Evolutionary conservation across 2,797 vertebrate genomes (phyloP).

Genomic region (Catostomus latipinnis): DNA sequence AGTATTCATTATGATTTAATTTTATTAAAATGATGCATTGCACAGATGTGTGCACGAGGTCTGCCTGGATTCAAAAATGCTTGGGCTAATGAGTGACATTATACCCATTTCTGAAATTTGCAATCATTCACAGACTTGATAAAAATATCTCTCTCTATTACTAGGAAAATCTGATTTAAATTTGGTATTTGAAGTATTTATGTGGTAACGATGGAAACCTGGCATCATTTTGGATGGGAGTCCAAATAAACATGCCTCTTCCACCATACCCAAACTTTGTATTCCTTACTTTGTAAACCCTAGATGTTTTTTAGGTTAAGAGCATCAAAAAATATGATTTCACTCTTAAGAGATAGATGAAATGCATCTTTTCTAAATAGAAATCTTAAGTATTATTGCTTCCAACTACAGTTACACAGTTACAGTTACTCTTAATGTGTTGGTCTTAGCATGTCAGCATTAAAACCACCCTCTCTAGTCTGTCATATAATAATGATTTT

Average conservation of each 20-base stretch:
- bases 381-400: neutral
- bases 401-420: neutral
- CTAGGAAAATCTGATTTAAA: neutral
- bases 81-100: no score
- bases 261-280: no score
- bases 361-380: neutral
- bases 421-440: neutral
- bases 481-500: neutral
- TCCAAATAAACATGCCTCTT: neutral
- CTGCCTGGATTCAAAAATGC: no score
- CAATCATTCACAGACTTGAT: neutral
- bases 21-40: no score
- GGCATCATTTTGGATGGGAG: neutral
- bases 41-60: no score
- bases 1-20: no score
- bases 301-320: neutral
- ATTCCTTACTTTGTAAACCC: no score
- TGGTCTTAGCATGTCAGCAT: neutral
- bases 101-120: neutral
- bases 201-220: neutral
- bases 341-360: neutral
- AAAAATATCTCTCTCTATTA: neutral
- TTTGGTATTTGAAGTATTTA: neutral
- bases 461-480: neutral
- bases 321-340: neutral